Conservation (phyloP, 2,797 vertebrate species). For the Melanotaenia maccullochi region DNA sequence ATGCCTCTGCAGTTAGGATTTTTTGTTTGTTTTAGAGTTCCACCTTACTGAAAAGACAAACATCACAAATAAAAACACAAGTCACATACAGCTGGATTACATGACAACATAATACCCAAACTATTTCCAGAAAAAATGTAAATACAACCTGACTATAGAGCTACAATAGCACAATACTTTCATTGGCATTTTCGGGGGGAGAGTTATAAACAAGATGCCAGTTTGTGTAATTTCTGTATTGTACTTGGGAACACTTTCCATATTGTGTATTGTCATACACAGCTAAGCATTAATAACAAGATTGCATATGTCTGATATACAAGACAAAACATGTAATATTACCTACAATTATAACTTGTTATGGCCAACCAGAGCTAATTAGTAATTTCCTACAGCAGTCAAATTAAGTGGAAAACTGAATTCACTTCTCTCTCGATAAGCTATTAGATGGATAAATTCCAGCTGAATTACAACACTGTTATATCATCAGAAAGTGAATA, state of each 20-base stretch:
- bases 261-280: neutral
- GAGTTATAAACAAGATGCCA: too few species aligned
- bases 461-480: neutral
- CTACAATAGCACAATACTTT: too few species aligned
- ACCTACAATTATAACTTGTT: neutral
- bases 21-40: neutral
- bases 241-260: neutral
- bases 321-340: neutral
- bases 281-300: neutral
- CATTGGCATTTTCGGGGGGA: too few species aligned
- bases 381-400: neutral
- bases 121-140: neutral
- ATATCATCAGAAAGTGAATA: neutral
- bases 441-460: neutral
- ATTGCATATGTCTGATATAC: neutral
- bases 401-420: neutral
- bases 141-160: too few species aligned
- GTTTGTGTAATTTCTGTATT: neutral
- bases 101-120: neutral
- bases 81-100: neutral
- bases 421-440: neutral
- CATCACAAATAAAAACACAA: neutral
- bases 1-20: neutral
- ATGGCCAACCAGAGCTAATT: neutral
- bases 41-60: constrained; percentile 4